phyloP scores from a whole-genome alignment of 2,797 vertebrate species.

The Linurgus olivaceus region DNA sequence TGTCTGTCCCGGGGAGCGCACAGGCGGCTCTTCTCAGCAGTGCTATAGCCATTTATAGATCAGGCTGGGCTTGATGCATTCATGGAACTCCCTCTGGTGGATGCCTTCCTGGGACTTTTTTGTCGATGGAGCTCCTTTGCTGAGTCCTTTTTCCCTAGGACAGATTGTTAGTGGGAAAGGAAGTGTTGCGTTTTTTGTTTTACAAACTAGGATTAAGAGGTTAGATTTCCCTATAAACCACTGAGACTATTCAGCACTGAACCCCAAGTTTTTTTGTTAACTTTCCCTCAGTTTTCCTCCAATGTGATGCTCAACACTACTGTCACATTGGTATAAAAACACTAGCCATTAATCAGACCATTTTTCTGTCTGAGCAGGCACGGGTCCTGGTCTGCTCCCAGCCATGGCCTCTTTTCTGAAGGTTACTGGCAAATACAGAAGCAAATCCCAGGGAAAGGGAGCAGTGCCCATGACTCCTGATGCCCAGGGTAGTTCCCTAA shows the following conservation, averaged over 20 bases:
- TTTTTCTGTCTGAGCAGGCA: background rate
- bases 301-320: background rate
- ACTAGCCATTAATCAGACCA: background rate
- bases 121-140: background rate
- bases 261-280: background rate
- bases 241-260: background rate
- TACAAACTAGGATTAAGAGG: background rate
- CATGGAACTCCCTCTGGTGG: constrained; percentile 59
- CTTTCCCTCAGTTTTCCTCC: background rate
- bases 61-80: background rate
- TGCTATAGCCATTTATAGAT: background rate
- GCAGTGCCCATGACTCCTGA: background rate
- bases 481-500: background rate
- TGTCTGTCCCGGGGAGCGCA: accelerated
- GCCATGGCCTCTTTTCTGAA: background rate
- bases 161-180: accelerated
- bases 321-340: background rate
- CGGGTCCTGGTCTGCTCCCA: background rate
- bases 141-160: background rate
- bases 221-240: background rate
- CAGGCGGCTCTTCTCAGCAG: background rate
- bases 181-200: accelerated
- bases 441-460: background rate
- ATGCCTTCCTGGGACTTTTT: background rate
- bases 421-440: background rate